Conservation (phyloP, 2,113 vertebrate species). For the Toxostoma redivivum region DNA sequence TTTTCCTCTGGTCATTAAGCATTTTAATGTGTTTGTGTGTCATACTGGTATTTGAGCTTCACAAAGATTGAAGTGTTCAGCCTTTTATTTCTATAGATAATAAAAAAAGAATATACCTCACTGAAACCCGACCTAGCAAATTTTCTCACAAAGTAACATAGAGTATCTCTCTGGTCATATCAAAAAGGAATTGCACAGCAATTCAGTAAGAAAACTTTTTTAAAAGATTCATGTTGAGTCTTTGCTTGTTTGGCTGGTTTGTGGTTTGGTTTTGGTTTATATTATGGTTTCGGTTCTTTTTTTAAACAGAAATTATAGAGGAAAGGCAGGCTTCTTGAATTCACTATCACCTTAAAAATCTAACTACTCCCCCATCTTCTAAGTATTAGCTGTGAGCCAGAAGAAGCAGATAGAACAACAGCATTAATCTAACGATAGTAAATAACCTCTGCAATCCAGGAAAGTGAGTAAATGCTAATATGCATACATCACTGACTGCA, state of each 20-base stretch:
- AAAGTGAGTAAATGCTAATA: not conserved
- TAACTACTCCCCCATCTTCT: rapidly evolving
- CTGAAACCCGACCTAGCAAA: not conserved
- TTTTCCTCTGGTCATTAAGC: constrained; percentile 37
- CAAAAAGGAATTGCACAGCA: not conserved
- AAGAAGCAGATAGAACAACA: not conserved
- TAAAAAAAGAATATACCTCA: not conserved
- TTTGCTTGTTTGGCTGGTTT: not conserved
- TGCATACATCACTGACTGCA: not conserved
- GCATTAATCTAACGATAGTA: rapidly evolving
- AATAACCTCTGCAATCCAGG: not conserved
- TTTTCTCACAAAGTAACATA: not conserved
- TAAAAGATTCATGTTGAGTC: rapidly evolving
- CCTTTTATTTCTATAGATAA: not conserved
- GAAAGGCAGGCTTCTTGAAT: not conserved
- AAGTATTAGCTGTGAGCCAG: not conserved
- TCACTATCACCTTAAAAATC: not conserved
- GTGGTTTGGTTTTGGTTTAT: not conserved
- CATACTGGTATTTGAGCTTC: not conserved
- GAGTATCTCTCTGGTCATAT: not conserved
- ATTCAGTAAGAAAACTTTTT: not conserved
- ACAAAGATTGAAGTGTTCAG: not conserved
- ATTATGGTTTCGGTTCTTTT: not conserved
- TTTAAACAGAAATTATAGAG: not conserved
- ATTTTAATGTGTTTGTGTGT: constrained; percentile 47